Base-by-base conservation (phyloP, 2,888 invertebrate genomes). In the Phragmatobia fuliginosa region DNA sequence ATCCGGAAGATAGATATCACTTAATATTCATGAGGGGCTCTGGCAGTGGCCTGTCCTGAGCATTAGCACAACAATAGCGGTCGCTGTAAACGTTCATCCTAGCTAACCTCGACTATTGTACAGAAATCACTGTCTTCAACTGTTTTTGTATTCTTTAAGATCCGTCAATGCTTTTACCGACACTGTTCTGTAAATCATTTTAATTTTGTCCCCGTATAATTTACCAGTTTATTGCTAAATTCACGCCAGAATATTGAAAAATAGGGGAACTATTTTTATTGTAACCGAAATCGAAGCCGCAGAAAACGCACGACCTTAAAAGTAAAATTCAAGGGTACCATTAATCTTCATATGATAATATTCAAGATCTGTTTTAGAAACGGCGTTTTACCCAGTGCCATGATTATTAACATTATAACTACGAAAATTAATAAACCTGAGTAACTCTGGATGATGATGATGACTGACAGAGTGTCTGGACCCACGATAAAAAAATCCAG, bases 1-100 rank as follows among this genome's bases (percentile, higher is more conserved):
- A 83, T 88, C 81, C 84, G 79, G 83, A 86, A 89, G 91, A 94
- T 91, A 92, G 92, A 91, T 89, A 88, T 86, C 78, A 79, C 81
- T 93, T 91, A 93, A 92, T 94, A 94, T 94, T 94, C 93, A 94
- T 94, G 92, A 94, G 91, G 76, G 83, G 83, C 85, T 85, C 83
- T 80, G 83, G 85, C 87, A 87, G 87, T 87, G 86, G 88, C 80
- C 87, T 85, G 87, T 85, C 85, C 85, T 83, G 83, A 80, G 83
- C 85, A 93, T 94, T 94, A 91, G 83, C 92, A 92, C 92, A 90
- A 94, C 92, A 94, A 94, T 92, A 84, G 86, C 71, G 71, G 67
- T 76, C 80, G 85, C 85, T 82, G 85, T 86, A 85, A 90, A 87
- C 87, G 88, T 77, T 89, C 88, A 85, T 89, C 85, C 84, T 82